Conservation (phyloP, 2,113 vertebrate species). For the Vidua macroura region DNA sequence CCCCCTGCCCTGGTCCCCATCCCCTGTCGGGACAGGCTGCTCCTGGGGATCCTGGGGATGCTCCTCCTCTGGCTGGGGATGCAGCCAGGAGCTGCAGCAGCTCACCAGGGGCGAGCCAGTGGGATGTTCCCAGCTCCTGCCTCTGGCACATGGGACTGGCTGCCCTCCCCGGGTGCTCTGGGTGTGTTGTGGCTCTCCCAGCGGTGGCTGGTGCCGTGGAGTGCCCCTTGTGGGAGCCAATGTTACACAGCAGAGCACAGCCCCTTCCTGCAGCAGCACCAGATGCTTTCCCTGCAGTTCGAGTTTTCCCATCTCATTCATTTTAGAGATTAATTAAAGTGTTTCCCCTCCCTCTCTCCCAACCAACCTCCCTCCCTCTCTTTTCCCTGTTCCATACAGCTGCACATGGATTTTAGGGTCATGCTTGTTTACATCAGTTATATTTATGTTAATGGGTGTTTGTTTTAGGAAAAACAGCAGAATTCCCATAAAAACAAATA, state of each 20-base stretch:
- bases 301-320: not conserved
- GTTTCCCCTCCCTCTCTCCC: not conserved
- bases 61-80: not conserved
- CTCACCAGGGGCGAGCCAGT: accelerated
- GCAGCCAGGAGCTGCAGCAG: not conserved
- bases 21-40: not conserved
- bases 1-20: not conserved
- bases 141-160: not conserved
- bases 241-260: accelerated
- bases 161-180: not conserved
- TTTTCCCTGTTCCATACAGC: not conserved
- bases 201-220: accelerated
- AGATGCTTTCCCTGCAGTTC: not conserved
- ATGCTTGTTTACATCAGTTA: not conserved
- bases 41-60: accelerated
- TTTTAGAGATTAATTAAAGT: conserved; percentile 24
- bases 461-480: not conserved
- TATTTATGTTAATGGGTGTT: conserved; percentile 9
- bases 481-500: not conserved
- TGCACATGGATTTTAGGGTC: conserved; percentile 45
- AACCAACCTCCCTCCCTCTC: not conserved
- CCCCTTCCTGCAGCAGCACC: not conserved
- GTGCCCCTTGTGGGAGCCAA: accelerated
- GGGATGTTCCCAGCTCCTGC: not conserved
- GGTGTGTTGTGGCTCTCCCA: not conserved